Evolutionary conservation across 2,888 invertebrate species (phyloP).

Genomic region (Drosophila anomalata): DNA sequence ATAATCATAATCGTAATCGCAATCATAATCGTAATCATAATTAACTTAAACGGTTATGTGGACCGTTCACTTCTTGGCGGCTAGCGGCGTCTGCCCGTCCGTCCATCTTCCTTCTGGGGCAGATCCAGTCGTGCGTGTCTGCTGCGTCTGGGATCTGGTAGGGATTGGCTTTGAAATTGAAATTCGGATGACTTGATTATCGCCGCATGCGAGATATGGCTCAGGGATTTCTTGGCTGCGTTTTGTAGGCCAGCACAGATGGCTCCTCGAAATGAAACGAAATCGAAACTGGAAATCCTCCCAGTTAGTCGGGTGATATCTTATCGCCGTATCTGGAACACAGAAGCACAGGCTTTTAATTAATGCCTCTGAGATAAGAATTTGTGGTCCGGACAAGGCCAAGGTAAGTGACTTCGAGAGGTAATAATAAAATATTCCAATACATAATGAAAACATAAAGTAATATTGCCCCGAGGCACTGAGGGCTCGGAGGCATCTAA

Average conservation of each 20-base stretch:
- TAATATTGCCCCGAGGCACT: not conserved
- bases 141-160: slow-evolving; percentile 20
- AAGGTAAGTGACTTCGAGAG: not conserved
- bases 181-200: slow-evolving; percentile 46
- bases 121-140: slow-evolving; percentile 69
- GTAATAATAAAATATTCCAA: not conserved
- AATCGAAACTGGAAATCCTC: slow-evolving; percentile 13
- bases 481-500: slow-evolving; percentile 17
- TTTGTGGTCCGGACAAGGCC: slow-evolving; percentile 1
- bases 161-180: slow-evolving; percentile 10
- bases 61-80: slow-evolving; percentile 47
- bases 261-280: slow-evolving; percentile 7
- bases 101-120: slow-evolving; percentile 50
- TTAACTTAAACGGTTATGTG: slow-evolving; percentile 63
- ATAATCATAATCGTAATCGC: slow-evolving; percentile 31
- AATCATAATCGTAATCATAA: slow-evolving; percentile 63
- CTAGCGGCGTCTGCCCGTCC: slow-evolving; percentile 10
- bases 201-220: slow-evolving; percentile 66
- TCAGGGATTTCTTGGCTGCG: slow-evolving; percentile 23
- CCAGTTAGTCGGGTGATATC: slow-evolving; percentile 44
- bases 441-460: too few species aligned
- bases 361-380: slow-evolving; percentile 58
- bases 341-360: slow-evolving; percentile 49
- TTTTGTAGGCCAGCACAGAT: slow-evolving; percentile 28
- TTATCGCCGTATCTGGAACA: slow-evolving; percentile 59